Conservation (phyloP, 35 echinoderm and acorn worm genomes). For the Ptychodera flava region DNA sequence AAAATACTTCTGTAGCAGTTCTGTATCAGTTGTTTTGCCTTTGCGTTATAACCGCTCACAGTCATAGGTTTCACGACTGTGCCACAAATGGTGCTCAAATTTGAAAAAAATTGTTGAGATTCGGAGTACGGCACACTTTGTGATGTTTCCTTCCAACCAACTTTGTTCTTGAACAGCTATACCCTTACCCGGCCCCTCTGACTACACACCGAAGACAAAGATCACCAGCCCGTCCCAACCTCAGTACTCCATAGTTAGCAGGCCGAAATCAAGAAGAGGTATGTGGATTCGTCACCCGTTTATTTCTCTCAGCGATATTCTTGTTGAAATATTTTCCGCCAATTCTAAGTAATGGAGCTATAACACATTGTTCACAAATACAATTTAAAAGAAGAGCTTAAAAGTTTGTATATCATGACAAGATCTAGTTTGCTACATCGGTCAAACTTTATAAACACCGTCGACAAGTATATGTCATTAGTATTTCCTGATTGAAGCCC, state of each 20-base stretch:
- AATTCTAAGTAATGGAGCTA: too few relatives aligned
- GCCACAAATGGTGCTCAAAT: too few relatives aligned
- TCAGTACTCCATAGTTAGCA: constrained; percentile 74
- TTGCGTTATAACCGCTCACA: not conserved
- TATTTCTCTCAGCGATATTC: not conserved
- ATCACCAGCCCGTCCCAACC: constrained; percentile 29
- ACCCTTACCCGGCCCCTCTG: constrained; percentile 74
- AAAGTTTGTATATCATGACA: too few relatives aligned
- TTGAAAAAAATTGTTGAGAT: too few relatives aligned
- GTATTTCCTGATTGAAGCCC: too few relatives aligned
- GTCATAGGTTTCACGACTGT: not conserved
- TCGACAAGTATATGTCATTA: too few relatives aligned
- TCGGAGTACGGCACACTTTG: too few relatives aligned
- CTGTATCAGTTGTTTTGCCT: not conserved
- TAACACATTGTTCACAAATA: too few relatives aligned
- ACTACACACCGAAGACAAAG: constrained; percentile 60
- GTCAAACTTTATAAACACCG: too few relatives aligned
- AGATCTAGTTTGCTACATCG: too few relatives aligned
- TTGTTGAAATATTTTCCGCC: not conserved
- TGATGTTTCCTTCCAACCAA: too few relatives aligned
- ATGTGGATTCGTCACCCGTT: not conserved
- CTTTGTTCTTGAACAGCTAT: constrained; percentile 49
- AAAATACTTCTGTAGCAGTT: not conserved
- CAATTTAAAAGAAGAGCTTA: too few relatives aligned
- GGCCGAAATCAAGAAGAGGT: constrained; percentile 60